Conservation (phyloP, 2,113 vertebrate genomes). For the Aleadryas rufinucha region DNA sequence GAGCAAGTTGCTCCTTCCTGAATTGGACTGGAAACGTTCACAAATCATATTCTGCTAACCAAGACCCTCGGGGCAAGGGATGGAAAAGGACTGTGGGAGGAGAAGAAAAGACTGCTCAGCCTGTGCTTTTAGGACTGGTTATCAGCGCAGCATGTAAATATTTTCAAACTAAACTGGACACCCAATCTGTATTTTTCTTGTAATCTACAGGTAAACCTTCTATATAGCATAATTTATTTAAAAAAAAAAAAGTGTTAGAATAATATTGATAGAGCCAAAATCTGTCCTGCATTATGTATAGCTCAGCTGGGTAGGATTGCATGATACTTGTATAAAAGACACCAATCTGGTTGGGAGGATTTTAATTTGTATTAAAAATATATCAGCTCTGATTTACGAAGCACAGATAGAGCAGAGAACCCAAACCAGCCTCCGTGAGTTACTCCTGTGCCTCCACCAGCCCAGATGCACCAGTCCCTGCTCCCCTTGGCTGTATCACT, state of each 20-base stretch:
- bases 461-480: accelerated
- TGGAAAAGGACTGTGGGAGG: background rate
- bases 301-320: background rate
- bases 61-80: background rate
- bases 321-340: background rate
- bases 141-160: background rate
- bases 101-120: background rate
- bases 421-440: background rate
- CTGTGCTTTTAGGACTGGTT: background rate
- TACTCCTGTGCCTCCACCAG: background rate
- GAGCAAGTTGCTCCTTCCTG: background rate
- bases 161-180: background rate
- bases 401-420: background rate
- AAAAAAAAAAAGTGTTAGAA: background rate
- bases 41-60: background rate
- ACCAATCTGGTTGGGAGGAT: background rate
- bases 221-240: accelerated
- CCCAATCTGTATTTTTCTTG: background rate
- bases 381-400: background rate
- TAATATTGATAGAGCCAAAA: background rate
- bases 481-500: background rate
- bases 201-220: background rate
- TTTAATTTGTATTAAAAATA: background rate
- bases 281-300: background rate
- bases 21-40: background rate